A percentile compares a stretch with the other conserved stretches of the same genome.
These are phyloP conservation scores for Napeogenes inachia DNA, from an alignment of 2,888 invertebrate species.

Conservation along the genomic window DNA sequence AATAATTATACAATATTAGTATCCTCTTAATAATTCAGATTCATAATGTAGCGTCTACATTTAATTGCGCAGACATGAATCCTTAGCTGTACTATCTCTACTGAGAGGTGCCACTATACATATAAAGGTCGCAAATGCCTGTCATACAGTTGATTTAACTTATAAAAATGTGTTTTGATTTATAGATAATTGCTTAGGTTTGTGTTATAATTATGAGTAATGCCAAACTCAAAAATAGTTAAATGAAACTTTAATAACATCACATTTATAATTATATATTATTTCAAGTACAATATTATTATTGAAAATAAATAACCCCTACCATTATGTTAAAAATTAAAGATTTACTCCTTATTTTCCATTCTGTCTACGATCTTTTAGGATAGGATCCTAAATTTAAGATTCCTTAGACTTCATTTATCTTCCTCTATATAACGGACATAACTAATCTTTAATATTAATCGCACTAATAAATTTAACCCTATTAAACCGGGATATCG, in stretches of 20 bases:
- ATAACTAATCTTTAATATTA: slow-evolving; percentile 5
- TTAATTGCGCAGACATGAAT: too few species aligned
- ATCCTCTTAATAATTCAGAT: too few species aligned
- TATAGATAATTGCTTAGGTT: too few species aligned
- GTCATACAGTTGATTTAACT: background rate
- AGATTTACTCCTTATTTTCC: too few species aligned
- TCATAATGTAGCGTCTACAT: too few species aligned
- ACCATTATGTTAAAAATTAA: background rate
- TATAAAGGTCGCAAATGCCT: too few species aligned
- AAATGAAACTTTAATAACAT: background rate
- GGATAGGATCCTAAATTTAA: too few species aligned
- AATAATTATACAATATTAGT: too few species aligned
- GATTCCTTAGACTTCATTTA: background rate
- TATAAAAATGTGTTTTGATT: background rate
- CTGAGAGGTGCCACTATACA: too few species aligned
- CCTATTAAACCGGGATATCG: slow-evolving; percentile 7
- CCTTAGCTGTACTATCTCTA: too few species aligned
- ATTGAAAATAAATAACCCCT: background rate
- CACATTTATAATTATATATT: background rate
- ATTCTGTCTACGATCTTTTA: too few species aligned
- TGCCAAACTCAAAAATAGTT: background rate
- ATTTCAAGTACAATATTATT: background rate
- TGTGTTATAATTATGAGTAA: too few species aligned
- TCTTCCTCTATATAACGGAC: background rate
- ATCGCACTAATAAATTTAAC: slow-evolving; percentile 8